Evolutionary conservation across 2,888 invertebrate genomes (phyloP), one percentile per base, ranked within the genome.

Genomic region (Teleogryllus oceanicus): DNA sequence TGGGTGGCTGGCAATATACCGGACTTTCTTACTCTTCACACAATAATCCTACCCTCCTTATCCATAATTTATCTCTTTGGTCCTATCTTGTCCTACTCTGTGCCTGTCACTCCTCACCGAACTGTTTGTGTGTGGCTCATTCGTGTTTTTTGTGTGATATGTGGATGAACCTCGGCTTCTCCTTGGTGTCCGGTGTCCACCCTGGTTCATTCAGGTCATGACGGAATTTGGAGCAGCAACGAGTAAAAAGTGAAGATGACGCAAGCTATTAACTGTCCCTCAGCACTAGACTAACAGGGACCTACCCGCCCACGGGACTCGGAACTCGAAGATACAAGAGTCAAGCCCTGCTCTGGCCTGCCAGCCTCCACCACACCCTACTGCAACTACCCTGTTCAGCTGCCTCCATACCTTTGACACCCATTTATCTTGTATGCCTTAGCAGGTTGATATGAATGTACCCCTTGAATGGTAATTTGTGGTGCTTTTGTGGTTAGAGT

Each of bases 1-100:
- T 83, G 83, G 83, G 80, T 81, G 82, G 82, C 81, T 81, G 81
- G 81, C 83, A 76, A 75, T 51, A 79, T 51, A 80, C 75, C 78
- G 77, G 13, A 75, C 20, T 21, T 21, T 75, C 75, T 21, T 75
- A n/a, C n/a, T 18, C 62, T 62, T 62, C 62, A 62, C 62, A 62
- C 62, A n/a, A 62, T n/a, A 62, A 18, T 62, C 62, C 62, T 18
- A 62, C n/a, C n/a, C 13, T 62, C 62, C 62, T 62, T n/a, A 10
- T 62, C 62, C 62, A 62, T 62, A n/a, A 18, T 18, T 62, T 62
- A 62, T 62, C 62, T 62, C 62, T 62, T 4, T 62, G 62, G 62
- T n/a, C 62, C 13, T 18, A 62, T 62, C n/a, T n/a, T 62, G 62
- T 62, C 13, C 13, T 12, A 1, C 10, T 62, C n/a, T n/a, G 4